Conservation (phyloP, 2,797 vertebrate species). For the Danio tinwini region DNA sequence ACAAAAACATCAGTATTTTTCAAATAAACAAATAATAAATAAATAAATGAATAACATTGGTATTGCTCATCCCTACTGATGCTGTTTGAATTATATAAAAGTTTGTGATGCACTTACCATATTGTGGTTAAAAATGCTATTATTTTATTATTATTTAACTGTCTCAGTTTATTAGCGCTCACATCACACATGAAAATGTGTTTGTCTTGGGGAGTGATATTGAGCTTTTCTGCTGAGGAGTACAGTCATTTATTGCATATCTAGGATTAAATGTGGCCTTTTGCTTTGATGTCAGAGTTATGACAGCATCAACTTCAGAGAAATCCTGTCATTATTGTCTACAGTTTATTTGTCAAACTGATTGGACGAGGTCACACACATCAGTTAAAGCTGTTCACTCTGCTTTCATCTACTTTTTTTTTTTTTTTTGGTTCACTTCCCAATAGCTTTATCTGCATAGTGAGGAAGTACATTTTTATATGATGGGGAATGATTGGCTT, state of each 20-base stretch:
- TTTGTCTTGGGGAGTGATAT: background rate
- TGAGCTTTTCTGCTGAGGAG: background rate
- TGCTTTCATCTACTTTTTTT: background rate
- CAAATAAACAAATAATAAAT: too few relatives aligned
- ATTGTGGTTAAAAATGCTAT: too few relatives aligned
- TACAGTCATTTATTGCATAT: background rate
- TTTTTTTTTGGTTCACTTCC: slow-evolving; percentile 39
- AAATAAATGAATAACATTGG: too few relatives aligned
- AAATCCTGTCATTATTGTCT: slow-evolving; percentile 1
- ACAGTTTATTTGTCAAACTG: slow-evolving; percentile 41
- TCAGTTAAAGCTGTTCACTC: slow-evolving; percentile 47
- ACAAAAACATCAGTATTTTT: too few relatives aligned
- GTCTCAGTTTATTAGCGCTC: background rate
- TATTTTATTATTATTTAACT: background rate
- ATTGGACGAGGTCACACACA: slow-evolving; percentile 44
- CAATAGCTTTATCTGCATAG: slow-evolving; percentile 9
- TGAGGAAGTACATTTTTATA: background rate
- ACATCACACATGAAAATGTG: background rate
- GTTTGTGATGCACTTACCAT: too few relatives aligned
- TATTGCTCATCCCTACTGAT: too few relatives aligned
- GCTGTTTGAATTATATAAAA: too few relatives aligned
- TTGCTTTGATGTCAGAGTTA: slow-evolving; percentile 11
- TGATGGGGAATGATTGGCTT: slow-evolving; percentile 7
- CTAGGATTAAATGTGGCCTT: background rate
- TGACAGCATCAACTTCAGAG: slow-evolving; percentile 8